Conservation (phyloP, 1,140 invertebrate genomes). For the Pseudomyrmex flavicornis region DNA sequence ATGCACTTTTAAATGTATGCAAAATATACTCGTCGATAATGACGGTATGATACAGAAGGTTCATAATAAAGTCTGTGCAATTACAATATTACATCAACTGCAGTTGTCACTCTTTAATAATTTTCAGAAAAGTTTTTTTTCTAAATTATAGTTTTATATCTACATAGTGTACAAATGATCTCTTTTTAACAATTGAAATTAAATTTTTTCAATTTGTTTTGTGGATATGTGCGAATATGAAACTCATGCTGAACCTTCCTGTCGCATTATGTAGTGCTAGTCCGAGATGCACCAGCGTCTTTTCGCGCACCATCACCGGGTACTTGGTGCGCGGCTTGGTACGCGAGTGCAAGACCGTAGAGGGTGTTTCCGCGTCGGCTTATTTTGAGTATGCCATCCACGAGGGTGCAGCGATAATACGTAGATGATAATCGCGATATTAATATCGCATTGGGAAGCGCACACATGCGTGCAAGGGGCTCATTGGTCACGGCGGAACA, state of each 20-base stretch:
- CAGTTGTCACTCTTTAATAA: background rate
- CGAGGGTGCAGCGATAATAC: slow-evolving; percentile 81
- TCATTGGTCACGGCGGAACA: slow-evolving; percentile 85
- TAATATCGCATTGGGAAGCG: slow-evolving; percentile 86
- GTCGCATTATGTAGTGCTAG: background rate
- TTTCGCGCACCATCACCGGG: slow-evolving; percentile 4
- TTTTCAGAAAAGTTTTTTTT: background rate
- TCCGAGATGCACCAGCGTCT: slow-evolving; percentile 29
- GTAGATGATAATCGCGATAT: slow-evolving; percentile 86
- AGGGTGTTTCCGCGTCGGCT: slow-evolving; percentile 64
- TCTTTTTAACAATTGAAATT: background rate
- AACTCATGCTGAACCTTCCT: background rate
- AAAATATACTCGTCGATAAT: slow-evolving; percentile 26
- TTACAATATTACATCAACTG: background rate
- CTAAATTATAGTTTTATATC: too few species aligned
- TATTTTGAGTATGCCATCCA: slow-evolving; percentile 67
- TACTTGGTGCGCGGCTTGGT: slow-evolving; percentile 45
- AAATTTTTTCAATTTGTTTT: background rate
- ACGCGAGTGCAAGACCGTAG: slow-evolving; percentile 46
- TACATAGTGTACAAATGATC: too few species aligned
- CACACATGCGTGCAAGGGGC: slow-evolving; percentile 84
- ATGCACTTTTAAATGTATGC: slow-evolving; percentile 39
- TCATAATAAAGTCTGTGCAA: background rate
- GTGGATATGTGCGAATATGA: background rate
- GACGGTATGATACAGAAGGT: slow-evolving; percentile 43